A percentile compares a stretch with the other conserved stretches of the same genome.
These are phyloP conservation scores for Eugnorisma glareosa DNA, from an alignment of 2,888 invertebrate species.

Conservation along the genomic window DNA sequence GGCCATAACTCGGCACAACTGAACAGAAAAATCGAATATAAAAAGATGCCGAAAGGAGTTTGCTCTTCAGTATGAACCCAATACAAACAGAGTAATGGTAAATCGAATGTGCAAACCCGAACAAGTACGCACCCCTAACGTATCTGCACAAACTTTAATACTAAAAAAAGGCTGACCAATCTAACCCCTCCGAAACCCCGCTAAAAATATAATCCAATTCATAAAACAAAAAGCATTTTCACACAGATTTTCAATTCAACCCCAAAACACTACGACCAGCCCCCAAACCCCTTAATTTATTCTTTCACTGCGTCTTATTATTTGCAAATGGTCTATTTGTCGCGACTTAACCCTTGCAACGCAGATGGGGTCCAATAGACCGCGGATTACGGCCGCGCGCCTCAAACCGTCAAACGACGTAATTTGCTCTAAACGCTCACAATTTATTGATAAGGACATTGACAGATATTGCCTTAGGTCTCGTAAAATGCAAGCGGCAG, in stretches of 20 bases:
- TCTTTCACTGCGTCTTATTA: conserved; percentile 91
- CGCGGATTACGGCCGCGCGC: conserved; percentile 86
- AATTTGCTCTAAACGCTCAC: conserved; percentile 86
- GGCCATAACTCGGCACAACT: too few species aligned
- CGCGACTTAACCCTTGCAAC: conserved; percentile 89
- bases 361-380: conserved; percentile 88
- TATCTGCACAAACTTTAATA: background rate
- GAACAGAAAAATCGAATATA: background rate
- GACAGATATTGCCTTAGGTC: conserved; percentile 89
- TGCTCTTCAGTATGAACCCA: background rate
- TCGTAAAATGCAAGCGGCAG: conserved; percentile 89
- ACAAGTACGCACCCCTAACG: background rate
- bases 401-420: conserved; percentile 89
- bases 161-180: conserved; percentile 7
- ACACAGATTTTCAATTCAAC: conserved; percentile 68
- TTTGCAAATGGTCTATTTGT: conserved; percentile 91
- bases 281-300: conserved; percentile 85
- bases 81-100: background rate
- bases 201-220: conserved; percentile 53
- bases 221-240: conserved; percentile 62
- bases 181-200: background rate
- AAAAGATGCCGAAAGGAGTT: background rate
- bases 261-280: conserved; percentile 63
- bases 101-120: background rate
- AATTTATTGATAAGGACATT: conserved; percentile 91